These are phyloP conservation scores for Tinea semifulvella DNA, from an alignment of 2,888 invertebrate genomes.

Conservation along the genomic window DNA sequence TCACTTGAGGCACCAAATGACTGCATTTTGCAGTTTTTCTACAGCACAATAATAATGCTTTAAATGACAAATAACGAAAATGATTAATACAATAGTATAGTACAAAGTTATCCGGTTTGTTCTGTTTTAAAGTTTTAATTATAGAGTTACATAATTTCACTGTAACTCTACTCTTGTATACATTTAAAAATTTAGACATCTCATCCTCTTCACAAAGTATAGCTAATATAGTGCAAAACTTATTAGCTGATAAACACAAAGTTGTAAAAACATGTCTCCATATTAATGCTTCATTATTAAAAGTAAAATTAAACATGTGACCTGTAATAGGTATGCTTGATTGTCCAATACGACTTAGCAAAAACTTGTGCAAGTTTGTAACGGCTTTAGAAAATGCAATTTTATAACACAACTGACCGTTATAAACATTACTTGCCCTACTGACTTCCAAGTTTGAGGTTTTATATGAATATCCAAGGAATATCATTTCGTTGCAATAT, in stretches of 20 bases:
- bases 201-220: conserved; percentile 38
- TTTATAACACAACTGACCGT: conserved; percentile 56
- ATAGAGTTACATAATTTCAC: conserved; percentile 49
- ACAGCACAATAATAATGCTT: conserved; percentile 47
- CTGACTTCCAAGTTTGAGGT: conserved; percentile 44
- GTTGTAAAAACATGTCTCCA: conserved; percentile 53
- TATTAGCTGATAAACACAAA: conserved; percentile 56
- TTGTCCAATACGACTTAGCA: conserved; percentile 50
- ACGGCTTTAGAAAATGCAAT: conserved; percentile 45
- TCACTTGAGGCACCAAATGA: conserved; percentile 35
- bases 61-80: conserved; percentile 49
- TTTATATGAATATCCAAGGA: conserved; percentile 49
- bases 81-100: conserved; percentile 58
- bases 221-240: conserved; percentile 53
- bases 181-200: conserved; percentile 32
- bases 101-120: conserved; percentile 31
- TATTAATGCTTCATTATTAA: conserved; percentile 41
- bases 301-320: conserved; percentile 48
- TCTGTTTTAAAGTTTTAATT: conserved; percentile 35
- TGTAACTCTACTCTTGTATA: conserved; percentile 50
- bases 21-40: conserved; percentile 45
- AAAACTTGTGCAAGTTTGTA: conserved; percentile 37
- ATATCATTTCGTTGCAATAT: conserved; percentile 38
- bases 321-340: conserved; percentile 50
- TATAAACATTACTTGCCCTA: conserved; percentile 43